phyloP scores from a whole-genome alignment of 1,140 invertebrate species.

The Plectrocnemia conspersa region DNA sequence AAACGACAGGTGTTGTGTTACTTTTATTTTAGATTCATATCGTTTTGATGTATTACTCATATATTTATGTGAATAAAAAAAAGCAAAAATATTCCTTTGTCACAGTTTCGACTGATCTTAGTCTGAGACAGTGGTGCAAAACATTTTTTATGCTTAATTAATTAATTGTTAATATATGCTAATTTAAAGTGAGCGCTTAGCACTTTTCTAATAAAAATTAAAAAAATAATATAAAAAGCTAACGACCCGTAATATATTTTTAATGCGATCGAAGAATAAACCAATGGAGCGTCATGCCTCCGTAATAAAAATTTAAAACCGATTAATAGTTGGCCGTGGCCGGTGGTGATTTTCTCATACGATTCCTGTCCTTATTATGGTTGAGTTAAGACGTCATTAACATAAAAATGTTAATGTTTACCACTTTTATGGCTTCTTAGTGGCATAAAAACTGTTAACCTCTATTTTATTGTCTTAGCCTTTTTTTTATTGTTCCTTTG shows the following conservation, averaged over 20 bases:
- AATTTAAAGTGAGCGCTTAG: too few relatives aligned
- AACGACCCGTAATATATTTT: too few relatives aligned
- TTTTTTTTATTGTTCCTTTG: background rate
- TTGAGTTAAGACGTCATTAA: conserved; percentile 9
- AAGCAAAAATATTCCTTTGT: conserved; percentile 8
- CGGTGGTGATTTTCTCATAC: too few relatives aligned
- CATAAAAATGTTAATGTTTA: conserved; percentile 10
- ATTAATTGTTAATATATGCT: too few relatives aligned
- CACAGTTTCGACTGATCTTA: conserved; percentile 3
- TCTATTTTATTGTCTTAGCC: background rate
- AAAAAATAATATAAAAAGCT: too few relatives aligned
- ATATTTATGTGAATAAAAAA: conserved; percentile 6
- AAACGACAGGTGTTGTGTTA: conserved; percentile 11
- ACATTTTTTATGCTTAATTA: background rate
- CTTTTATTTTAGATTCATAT: conserved; percentile 11
- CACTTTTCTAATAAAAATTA: too few relatives aligned
- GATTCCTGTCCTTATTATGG: background rate
- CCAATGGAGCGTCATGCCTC: too few relatives aligned
- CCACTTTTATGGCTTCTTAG: conserved; percentile 7
- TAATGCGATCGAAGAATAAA: too few relatives aligned
- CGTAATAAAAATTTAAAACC: too few relatives aligned
- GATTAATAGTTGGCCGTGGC: too few relatives aligned
- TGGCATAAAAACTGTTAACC: conserved; percentile 5
- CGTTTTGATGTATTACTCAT: conserved; percentile 10
- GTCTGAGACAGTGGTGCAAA: background rate